These are phyloP conservation scores for Alaudala cheleensis DNA, from an alignment of 2,113 vertebrate species.

Conservation along the genomic window DNA sequence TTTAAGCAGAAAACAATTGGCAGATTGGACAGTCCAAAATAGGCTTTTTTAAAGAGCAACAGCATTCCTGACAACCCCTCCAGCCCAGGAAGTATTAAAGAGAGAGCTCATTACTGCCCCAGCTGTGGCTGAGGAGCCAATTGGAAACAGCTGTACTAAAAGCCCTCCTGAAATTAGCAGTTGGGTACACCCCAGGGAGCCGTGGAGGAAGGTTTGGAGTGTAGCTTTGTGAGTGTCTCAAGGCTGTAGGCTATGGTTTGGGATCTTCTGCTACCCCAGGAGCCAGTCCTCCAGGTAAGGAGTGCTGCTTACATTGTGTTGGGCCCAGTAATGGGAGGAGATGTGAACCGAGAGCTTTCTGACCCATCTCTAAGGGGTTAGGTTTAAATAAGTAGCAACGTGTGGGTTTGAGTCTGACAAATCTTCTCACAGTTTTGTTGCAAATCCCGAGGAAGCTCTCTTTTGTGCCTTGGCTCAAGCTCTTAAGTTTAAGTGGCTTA, in stretches of 20 bases:
- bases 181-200: accelerated
- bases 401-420: not conserved
- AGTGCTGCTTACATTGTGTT: accelerated
- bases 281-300: not conserved
- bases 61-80: not conserved
- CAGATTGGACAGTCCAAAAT: not conserved
- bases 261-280: accelerated
- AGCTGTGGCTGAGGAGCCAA: slow-evolving; percentile 3
- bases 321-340: not conserved
- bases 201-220: no score
- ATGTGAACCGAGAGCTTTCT: accelerated
- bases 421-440: not conserved
- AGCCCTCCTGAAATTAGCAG: not conserved
- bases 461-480: not conserved
- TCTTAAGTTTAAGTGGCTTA: not conserved
- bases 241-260: not conserved
- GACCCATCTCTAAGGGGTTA: accelerated
- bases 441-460: not conserved
- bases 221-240: accelerated
- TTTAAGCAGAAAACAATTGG: not conserved
- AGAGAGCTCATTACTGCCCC: not conserved
- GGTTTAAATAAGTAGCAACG: not conserved
- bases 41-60: not conserved
- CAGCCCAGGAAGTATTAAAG: not conserved
- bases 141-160: slow-evolving; percentile 31